Conservation (phyloP, 2,888 invertebrate species). For the Heliconius hortense region DNA sequence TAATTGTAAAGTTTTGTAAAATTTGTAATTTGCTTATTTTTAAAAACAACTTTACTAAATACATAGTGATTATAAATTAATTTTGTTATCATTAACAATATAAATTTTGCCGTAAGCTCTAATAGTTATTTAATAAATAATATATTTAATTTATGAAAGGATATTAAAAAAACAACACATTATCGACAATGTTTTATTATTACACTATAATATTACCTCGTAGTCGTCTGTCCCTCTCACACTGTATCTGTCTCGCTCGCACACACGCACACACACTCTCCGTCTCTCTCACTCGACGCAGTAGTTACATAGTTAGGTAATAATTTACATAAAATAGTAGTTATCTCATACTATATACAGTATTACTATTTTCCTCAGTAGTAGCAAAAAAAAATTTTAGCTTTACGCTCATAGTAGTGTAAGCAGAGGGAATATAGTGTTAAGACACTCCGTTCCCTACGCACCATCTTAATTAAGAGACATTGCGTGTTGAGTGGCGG, state of each 20-base stretch:
- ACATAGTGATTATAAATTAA: too few relatives aligned
- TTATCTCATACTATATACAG: slow-evolving; percentile 1
- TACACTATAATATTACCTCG: slow-evolving; percentile 32
- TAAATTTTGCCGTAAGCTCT: too few relatives aligned
- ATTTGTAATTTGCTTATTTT: too few relatives aligned
- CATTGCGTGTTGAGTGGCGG: neutral
- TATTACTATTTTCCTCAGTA: slow-evolving; percentile 1
- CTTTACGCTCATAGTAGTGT: neutral
- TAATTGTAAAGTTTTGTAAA: too few relatives aligned
- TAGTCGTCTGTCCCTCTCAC: slow-evolving; percentile 20
- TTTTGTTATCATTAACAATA: too few relatives aligned
- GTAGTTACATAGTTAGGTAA: neutral
- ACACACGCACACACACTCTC: slow-evolving; percentile 28
- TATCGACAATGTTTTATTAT: slow-evolving; percentile 43
- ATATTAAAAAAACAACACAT: slow-evolving; percentile 22
- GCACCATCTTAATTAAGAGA: neutral
- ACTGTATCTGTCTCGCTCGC: slow-evolving; percentile 25
- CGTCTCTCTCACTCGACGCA: neutral
- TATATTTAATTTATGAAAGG: neutral
- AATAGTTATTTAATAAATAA: too few relatives aligned
- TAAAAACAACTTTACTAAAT: too few relatives aligned
- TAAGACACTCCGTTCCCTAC: neutral
- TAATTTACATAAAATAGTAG: neutral
- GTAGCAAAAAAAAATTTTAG: neutral
- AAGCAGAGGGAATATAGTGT: neutral